A percentile compares a stretch with the other conserved stretches of the same genome.
These are phyloP conservation scores for Trichonephila clavata DNA, from an alignment of 1,140 invertebrate genomes.

Conservation along the genomic window DNA sequence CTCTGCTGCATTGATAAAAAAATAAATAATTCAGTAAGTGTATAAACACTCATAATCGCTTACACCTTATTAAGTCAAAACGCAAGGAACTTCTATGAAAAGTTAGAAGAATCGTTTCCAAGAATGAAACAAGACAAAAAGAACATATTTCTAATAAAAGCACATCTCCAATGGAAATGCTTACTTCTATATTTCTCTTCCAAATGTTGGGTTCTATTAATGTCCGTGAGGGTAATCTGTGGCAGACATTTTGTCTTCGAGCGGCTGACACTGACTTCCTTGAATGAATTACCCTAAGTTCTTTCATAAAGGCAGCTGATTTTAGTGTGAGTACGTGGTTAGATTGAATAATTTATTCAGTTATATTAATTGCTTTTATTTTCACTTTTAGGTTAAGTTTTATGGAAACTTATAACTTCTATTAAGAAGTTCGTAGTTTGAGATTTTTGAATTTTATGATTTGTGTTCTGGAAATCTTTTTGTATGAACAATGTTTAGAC, in stretches of 20 bases:
- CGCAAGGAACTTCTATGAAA: too few species aligned
- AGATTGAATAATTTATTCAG: slow-evolving; percentile 19
- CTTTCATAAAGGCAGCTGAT: neutral
- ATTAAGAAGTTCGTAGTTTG: neutral
- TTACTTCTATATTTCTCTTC: neutral
- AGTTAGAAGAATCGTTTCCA: too few species aligned
- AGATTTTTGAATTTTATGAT: neutral
- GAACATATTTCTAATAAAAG: too few species aligned
- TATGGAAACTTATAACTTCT: neutral
- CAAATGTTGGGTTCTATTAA: neutral
- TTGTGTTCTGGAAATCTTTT: too few species aligned
- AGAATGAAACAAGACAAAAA: too few species aligned
- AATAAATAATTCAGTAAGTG: too few species aligned
- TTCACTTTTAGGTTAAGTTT: neutral
- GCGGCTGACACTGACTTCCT: neutral
- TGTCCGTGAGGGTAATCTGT: neutral
- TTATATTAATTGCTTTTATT: neutral
- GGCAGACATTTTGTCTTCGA: neutral
- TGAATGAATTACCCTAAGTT: neutral
- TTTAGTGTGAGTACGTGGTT: neutral
- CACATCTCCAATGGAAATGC: too few species aligned
- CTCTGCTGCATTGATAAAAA: too few species aligned
- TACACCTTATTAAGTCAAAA: too few species aligned
- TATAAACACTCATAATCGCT: too few species aligned
- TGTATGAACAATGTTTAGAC: too few species aligned